A percentile compares a stretch with the other conserved stretches of the same genome.
phyloP scores from a whole-genome alignment of 2,797 vertebrate species.

The Xenops minutus region DNA sequence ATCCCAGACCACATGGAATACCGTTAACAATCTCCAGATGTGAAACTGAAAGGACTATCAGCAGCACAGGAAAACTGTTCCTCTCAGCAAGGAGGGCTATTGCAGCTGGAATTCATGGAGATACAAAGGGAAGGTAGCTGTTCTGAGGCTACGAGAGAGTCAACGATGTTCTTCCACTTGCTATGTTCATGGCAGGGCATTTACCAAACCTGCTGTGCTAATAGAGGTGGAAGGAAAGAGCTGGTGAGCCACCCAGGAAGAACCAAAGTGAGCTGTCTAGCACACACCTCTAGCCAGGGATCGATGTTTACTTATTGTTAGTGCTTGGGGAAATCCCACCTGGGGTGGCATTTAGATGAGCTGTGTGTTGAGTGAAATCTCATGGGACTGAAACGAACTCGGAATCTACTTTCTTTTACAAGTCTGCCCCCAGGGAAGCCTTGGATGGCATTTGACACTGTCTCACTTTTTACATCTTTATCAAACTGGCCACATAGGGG shows the following conservation, averaged over 20 bases:
- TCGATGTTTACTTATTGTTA: not conserved
- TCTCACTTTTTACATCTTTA: constrained; percentile 6
- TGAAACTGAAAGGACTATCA: constrained; percentile 7
- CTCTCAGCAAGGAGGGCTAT: not conserved
- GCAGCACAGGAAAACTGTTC: not conserved
- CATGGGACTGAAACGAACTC: accelerated
- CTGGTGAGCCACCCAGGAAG: not conserved
- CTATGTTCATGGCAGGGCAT: not conserved
- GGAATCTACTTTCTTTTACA: not conserved
- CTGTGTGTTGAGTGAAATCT: not conserved
- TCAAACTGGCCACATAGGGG: not conserved
- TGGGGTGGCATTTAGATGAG: not conserved
- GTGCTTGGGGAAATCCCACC: not conserved
- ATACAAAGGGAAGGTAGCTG: not conserved
- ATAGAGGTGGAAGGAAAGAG: not conserved
- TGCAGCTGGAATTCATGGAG: not conserved
- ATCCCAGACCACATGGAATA: constrained; percentile 19
- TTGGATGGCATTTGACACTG: not conserved
- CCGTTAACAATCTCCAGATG: constrained; percentile 51
- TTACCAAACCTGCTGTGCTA: not conserved
- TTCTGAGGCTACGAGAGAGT: not conserved
- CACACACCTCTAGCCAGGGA: not conserved
- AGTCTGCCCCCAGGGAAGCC: not conserved
- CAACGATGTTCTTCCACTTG: not conserved
- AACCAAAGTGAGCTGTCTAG: not conserved